Conservation (phyloP, 1,140 invertebrate species). For the Grapholita molesta region DNA sequence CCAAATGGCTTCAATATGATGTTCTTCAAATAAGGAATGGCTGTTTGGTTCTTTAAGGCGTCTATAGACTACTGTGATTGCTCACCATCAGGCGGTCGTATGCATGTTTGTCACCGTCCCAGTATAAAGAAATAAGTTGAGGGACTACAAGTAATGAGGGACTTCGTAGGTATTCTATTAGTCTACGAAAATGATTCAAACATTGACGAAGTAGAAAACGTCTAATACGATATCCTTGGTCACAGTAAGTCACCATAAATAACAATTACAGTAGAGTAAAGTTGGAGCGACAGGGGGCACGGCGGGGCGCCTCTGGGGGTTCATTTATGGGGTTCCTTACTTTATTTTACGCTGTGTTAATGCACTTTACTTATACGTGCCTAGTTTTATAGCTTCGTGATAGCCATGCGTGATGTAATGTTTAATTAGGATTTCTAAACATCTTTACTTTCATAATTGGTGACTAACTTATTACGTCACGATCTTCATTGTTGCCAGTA, state of each 20-base stretch:
- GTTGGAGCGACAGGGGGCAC: conserved; percentile 20
- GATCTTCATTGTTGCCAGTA: not conserved
- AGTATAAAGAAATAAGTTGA: no score
- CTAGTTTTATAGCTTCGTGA: not conserved
- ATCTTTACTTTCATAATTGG: not conserved
- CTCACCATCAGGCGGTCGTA: no score
- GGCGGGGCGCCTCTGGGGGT: not conserved
- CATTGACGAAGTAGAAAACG: no score
- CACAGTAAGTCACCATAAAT: conserved; percentile 9
- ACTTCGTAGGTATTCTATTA: no score
- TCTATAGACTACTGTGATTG: no score
- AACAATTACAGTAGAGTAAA: conserved; percentile 6
- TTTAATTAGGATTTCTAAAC: not conserved
- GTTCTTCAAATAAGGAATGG: no score
- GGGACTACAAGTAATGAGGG: no score
- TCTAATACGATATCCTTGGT: not conserved
- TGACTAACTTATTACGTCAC: not conserved
- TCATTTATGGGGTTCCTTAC: conserved; percentile 32
- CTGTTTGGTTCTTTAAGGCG: no score
- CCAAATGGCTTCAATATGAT: no score
- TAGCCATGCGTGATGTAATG: not conserved
- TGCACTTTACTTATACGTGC: conserved; percentile 38
- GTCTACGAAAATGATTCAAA: no score
- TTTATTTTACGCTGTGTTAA: conserved; percentile 43
- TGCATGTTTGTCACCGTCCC: no score